Percentiles rank a stretch among this genome's conserved stretches.
phyloP scores from a whole-genome alignment of 2,888 invertebrate genomes.

The Ormyrus labotus region DNA sequence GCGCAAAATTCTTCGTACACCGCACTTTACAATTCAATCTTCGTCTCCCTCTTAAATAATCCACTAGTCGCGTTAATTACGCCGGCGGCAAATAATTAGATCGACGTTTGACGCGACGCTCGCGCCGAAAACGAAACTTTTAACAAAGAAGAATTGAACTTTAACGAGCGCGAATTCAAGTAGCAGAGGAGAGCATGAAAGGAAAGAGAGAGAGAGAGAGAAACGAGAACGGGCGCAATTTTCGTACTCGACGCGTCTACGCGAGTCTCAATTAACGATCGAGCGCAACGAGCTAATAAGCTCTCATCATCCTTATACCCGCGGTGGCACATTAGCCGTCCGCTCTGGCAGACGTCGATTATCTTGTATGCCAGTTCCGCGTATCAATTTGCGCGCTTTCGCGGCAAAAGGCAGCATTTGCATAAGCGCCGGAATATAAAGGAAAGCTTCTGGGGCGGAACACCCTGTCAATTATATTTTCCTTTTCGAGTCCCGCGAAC shows the following conservation, averaged over 20 bases:
- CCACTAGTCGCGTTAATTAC: no score
- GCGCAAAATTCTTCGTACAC: no score
- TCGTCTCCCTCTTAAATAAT: no score
- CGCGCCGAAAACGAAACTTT: not conserved
- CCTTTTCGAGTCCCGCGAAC: not conserved
- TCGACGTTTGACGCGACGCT: no score
- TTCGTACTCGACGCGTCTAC: constrained; percentile 40
- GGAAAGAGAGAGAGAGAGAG: not conserved
- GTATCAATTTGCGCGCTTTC: constrained; percentile 23
- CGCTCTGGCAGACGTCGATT: constrained; percentile 33
- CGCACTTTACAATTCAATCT: no score
- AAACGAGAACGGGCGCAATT: constrained; percentile 58
- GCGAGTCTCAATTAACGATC: constrained; percentile 45
- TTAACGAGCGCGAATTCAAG: no score
- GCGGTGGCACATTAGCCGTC: constrained; percentile 8
- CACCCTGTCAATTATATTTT: constrained; percentile 9
- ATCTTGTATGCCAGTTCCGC: constrained; percentile 12
- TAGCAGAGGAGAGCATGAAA: not conserved
- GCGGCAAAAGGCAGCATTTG: constrained; percentile 6
- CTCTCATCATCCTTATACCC: constrained; percentile 6
- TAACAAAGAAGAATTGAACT: not conserved
- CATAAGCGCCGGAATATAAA: constrained; percentile 4
- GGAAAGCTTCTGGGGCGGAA: constrained; percentile 24
- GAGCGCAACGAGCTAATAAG: constrained; percentile 50
- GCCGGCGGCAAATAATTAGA: no score